These are phyloP conservation scores for Sebastes minor DNA, from an alignment of 2,797 vertebrate species.

Conservation along the genomic window DNA sequence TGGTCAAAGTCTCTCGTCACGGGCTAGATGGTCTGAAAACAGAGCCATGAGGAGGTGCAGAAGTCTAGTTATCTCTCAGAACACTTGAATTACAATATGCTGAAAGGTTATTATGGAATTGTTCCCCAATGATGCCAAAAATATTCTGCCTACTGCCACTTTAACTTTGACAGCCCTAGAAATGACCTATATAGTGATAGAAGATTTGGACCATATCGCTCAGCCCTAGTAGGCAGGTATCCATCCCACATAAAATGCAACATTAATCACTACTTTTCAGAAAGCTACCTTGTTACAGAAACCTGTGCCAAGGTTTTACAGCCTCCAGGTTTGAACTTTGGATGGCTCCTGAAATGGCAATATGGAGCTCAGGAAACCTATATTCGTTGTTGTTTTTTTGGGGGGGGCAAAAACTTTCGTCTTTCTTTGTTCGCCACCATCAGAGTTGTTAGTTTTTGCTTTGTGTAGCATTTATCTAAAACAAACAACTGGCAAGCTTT, in stretches of 20 bases:
- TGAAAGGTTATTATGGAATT: no score
- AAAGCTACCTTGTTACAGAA: slow-evolving; percentile 10
- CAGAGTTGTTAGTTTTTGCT: slow-evolving; percentile 60
- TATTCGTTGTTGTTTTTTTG: background rate
- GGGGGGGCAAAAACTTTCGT: slow-evolving; percentile 26
- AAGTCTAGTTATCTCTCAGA: no score
- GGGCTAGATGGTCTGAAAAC: no score
- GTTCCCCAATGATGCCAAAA: no score
- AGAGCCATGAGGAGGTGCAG: no score
- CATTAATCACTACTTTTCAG: slow-evolving; percentile 10
- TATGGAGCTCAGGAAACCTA: slow-evolving; percentile 8
- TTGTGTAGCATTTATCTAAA: slow-evolving; percentile 69
- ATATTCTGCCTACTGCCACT: no score
- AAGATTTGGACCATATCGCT: no score
- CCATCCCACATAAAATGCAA: background rate
- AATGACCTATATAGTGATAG: no score
- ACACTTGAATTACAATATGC: no score
- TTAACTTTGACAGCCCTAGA: no score
- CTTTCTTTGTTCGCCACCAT: slow-evolving; percentile 42
- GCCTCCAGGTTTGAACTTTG: slow-evolving; percentile 29
- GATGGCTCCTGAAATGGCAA: slow-evolving; percentile 4
- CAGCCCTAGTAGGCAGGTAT: background rate
- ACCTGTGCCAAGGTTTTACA: slow-evolving; percentile 4
- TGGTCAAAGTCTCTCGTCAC: no score
- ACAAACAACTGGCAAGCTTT: slow-evolving; percentile 68